Base-by-base conservation (phyloP, 2,888 invertebrate species). In the Sphinx pinastri region DNA sequence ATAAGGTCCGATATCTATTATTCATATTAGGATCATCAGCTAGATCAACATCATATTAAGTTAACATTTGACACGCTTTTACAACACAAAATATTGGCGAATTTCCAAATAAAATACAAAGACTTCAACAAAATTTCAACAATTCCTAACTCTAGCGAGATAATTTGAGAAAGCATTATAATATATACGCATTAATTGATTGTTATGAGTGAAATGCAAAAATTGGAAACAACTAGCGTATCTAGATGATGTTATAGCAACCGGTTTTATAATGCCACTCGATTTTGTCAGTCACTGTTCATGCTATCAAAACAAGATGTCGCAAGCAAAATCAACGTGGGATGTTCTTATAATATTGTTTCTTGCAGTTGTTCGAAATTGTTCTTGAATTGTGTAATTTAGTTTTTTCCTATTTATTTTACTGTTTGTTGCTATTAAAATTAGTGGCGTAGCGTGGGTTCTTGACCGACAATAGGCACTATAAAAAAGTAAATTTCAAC, bases 271-370 rank as follows among this genome's bases (percentile, higher is more conserved):
- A 47, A 49, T 49, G 63, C 49, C 19, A 7, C 63, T 63, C 63
- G 12, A 19, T 63, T 63, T 47, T 57, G 68, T 69, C 54, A 60
- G 52, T 4, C n/a, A 5, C 19, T 16, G 55, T 54, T 69, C 31
- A 66, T 49, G 58, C 52, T 70, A 70, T 70, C 69, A 70, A 66
- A 66, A 69, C 66, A 69, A 45, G 69, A 57, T 66, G 69, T 57
- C 47, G 49, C 19, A 68, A 68, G 13, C 49, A 19, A 63, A 47
- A 63, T 49, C 14, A 63, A 63, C 63, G 63, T 63, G 63, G 63
- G 63, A 13, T 25, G 63, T 19, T 16, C 12, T 16, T 63, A 47
- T 63, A 19, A 19, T 47, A 63, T 47, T 47, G 11, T 47, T 16
- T 47, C 19, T 2, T 47, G 47, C 47, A 47, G 47, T 47, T 47